Evolutionary conservation across 1,140 invertebrate genomes (phyloP), one percentile per base, ranked within the genome.

Genomic region (Leptinotarsa texana): DNA sequence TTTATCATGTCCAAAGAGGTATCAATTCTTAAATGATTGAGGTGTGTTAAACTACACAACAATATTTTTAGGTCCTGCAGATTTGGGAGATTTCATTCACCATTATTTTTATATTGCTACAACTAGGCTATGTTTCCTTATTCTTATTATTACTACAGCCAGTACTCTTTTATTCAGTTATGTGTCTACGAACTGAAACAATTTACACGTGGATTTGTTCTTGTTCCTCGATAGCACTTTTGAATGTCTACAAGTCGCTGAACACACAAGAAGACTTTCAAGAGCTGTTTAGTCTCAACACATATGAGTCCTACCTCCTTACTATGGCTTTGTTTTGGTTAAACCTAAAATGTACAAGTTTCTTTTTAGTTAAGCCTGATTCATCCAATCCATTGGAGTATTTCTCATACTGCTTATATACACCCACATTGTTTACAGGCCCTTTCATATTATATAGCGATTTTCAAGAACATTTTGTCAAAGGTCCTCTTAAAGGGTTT

Each of bases 371-470:
- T 67, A 69, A 72, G 15, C 67, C 70, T 13, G 18, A 79, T 47
- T 48, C 48, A 71, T 63, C 61, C 75, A 77, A 77, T 48, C 13
- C 69, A 27, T 72, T 84, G 89, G 79, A 90, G 27, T 88, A 89
- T 76, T 80, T 92, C 22, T 89, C 90, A 47, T 96, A 96, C 82
- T 90, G 90, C 75, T 89, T 96, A 75, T 96, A 97, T 84, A 89
- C 96, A 61, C 95, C 95, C 33, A 87, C 91, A 13, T 88, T 94
- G 62, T 92, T 93, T 78, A 88, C 91, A 76, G 95, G 95, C 63
- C 95, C 95, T 24, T 87, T 96, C 69, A 89, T 96, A 76, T 87
- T 91, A 5, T 96, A 93, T 86, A 87, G 90, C 77, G 88, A 92
- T 80, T 93, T 92, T 86, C 80, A 86, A 76, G 83, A 85, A 42